These are phyloP conservation scores for Lepidurus apus DNA, from an alignment of 1,140 invertebrate genomes.

Conservation along the genomic window DNA sequence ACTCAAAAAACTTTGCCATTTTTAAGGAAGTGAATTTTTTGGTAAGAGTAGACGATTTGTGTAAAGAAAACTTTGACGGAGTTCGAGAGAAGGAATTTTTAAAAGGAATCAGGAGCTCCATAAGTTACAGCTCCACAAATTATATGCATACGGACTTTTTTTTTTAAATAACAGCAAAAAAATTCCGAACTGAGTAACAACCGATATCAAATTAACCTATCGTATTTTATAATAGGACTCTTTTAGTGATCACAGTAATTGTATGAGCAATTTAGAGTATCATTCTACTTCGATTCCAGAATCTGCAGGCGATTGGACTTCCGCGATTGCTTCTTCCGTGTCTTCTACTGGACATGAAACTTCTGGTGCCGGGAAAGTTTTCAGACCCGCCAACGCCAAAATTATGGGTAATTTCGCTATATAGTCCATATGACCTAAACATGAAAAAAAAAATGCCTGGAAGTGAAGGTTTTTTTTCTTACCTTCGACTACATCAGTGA, in stretches of 20 bases:
- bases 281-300: background rate
- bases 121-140: too few relatives aligned
- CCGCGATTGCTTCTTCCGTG: background rate
- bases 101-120: too few relatives aligned
- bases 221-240: background rate
- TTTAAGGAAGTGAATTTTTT: too few relatives aligned
- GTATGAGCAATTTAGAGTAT: background rate
- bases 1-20: too few relatives aligned
- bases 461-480: conserved; percentile 34
- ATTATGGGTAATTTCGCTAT: background rate
- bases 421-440: background rate
- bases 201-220: too few relatives aligned
- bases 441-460: background rate
- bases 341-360: background rate
- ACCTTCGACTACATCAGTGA: conserved; percentile 54
- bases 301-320: background rate
- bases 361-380: background rate
- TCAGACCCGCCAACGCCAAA: background rate
- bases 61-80: too few relatives aligned
- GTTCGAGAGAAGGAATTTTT: too few relatives aligned
- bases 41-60: too few relatives aligned
- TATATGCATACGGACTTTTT: too few relatives aligned
- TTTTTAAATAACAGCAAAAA: too few relatives aligned
- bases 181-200: too few relatives aligned
- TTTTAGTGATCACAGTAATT: background rate